Base-by-base conservation (phyloP, 2,888 invertebrate species). In the Pristionchus entomophagus region DNA sequence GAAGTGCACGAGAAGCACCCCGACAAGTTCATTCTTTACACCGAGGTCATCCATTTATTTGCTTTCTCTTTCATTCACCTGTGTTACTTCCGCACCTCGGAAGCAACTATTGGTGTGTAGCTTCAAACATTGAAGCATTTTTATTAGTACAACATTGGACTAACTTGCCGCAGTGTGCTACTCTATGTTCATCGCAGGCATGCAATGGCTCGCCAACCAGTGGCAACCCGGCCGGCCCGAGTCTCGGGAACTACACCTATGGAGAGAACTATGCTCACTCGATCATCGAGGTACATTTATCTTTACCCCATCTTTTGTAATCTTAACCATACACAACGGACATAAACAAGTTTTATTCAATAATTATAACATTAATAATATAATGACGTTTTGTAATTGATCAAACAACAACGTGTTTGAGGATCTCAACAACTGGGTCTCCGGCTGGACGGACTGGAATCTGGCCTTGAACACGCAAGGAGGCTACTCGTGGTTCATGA, bases 361-460 rank as follows among this genome's bases (percentile, higher is more conserved):
- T 10, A 45, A 45, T 14, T 45, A 65, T 59, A 59, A 59, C 22
- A 8, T n/a, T 6, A 22, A 8, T 59, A 22, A 22, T 59, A 26
- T 22, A 26, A 59, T 22, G 19, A 59, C 19, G 22, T n/a, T 59
- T 5, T 59, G 19, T 26, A 8, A 59, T 22, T n/a, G n/a, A n/a
- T n/a, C n/a, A n/a, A n/a, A n/a, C n/a, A n/a, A n/a, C n/a, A n/a
- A n/a, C 12, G 22, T 12, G 19, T 35, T 65, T 4, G 94, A 96
- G 95, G 96, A 96, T 94, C 92, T 97, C 29, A 95, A 96, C 90
- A 95, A 96, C 93, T 96, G 95, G 94, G 96, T 96, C 0, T 95
- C 95, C 32, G 97, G 96, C 1, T 97, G 97, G 97, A 95, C 96
- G 0, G 97, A 97, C 94, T 97, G 97, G 97, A 98, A 97, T 94